These are phyloP conservation scores for Theocolax elegans DNA, from an alignment of 1,140 invertebrate genomes.

Conservation along the genomic window DNA sequence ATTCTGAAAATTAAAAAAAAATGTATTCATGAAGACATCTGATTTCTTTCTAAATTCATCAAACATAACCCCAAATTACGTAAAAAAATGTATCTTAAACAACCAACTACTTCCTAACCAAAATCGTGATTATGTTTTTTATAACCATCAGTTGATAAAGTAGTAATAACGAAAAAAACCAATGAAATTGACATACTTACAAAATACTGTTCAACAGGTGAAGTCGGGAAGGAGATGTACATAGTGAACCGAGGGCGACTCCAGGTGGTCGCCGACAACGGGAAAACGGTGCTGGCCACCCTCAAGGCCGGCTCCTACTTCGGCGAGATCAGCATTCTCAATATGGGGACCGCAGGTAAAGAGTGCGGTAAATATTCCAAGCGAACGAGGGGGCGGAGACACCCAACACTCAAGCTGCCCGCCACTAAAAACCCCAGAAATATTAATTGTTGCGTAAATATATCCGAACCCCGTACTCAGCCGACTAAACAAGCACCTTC, in stretches of 20 bases:
- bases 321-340: constrained; percentile 99
- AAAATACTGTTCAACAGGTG: constrained; percentile 87
- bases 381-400: constrained; percentile 54
- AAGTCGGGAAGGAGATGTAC: constrained; percentile 99
- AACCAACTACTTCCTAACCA: too few species aligned
- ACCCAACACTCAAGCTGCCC: neutral
- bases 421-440: constrained; percentile 52
- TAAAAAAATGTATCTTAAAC: too few species aligned
- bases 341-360: constrained; percentile 99
- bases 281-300: constrained; percentile 95
- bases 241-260: constrained; percentile 96
- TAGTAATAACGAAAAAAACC: too few species aligned
- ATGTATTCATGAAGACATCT: too few species aligned
- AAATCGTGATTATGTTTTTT: too few species aligned
- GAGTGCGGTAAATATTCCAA: constrained; percentile 91
- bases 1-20: too few species aligned
- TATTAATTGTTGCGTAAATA: constrained; percentile 39
- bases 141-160: too few species aligned
- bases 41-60: too few species aligned
- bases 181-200: too few species aligned
- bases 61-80: too few species aligned
- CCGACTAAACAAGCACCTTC: constrained; percentile 57
- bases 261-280: constrained; percentile 97
- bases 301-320: constrained; percentile 98
- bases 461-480: constrained; percentile 60